Base-by-base conservation (phyloP, 2,113 vertebrate genomes). In the Lophotis ruficrista region DNA sequence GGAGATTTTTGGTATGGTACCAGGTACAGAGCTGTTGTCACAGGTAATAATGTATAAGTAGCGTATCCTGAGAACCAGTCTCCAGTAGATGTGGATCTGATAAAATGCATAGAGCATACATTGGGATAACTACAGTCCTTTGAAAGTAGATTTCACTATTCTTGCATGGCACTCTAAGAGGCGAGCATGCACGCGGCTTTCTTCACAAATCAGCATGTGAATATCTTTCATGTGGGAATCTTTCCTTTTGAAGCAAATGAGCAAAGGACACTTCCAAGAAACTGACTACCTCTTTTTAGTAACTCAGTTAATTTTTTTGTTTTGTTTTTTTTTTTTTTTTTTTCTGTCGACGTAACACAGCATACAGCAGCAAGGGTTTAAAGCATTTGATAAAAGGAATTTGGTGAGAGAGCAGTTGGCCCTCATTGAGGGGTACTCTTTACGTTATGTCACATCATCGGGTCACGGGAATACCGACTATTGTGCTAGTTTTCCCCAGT, bases 381-480 rank as follows among this genome's bases (percentile, higher is more conserved):
- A 61, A 81, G 6, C 15, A n/a, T 7, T 14, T 38, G 25, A 12
- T 41, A 13, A 51, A 35, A 51, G 33, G 27, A 76, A 65, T 14
- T 22, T 56, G 9, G 23, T 75, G 38, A 41, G 31, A 81, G 23
- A 76, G 27, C 10, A 37, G 24, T 41, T 70, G 30, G 7, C 7
- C 4, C 2, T 64, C 8, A 7, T 2, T 58, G 47, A 78, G 16
- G 14, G 5, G 1, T 64, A 13, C 7, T 57, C 22, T 68, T 54
- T n/a, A 5, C 35, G 1, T 65, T 68, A 14, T 22, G 15, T 14
- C 24, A 27, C 6, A 3, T 66, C 10, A 61, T 1, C 2, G 6
- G 30, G 11, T 90, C 14, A 24, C 50, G n/a, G 37, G 16, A 79
- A 56, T 76, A 41, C 3, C 10, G 18, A 8, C 3, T 30, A 0